A percentile compares a stretch with the other conserved stretches of the same genome.
Evolutionary conservation across 2,113 vertebrate genomes (phyloP).

Genomic region (Hydrochoerus hydrochaeris): DNA sequence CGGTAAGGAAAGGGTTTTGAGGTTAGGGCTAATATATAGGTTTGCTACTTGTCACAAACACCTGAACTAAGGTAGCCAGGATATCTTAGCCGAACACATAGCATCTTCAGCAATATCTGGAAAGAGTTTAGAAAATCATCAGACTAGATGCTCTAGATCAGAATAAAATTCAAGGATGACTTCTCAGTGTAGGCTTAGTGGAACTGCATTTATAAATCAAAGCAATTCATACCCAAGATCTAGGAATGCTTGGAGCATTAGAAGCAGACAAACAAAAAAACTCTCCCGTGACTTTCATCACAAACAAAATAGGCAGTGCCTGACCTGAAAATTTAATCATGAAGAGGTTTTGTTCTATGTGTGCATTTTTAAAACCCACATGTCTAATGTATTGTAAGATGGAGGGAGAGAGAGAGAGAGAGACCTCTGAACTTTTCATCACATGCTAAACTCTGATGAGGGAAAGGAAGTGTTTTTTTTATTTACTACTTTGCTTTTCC

Average conservation of each 20-base stretch:
- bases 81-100: not conserved
- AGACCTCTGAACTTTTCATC: slow-evolving; percentile 81
- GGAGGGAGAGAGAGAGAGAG: not conserved
- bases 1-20: not conserved
- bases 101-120: not conserved
- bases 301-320: slow-evolving; percentile 81
- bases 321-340: slow-evolving; percentile 86
- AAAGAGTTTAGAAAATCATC: not conserved
- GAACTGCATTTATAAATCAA: slow-evolving; percentile 49
- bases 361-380: slow-evolving; percentile 65
- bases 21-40: not conserved
- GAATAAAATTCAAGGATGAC: not conserved
- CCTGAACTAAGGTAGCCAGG: not conserved
- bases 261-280: slow-evolving; percentile 10
- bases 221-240: not conserved
- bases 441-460: slow-evolving; percentile 80
- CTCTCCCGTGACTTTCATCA: slow-evolving; percentile 52
- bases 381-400: slow-evolving; percentile 70
- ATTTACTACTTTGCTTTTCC: slow-evolving; percentile 76
- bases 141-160: not conserved
- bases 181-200: not conserved
- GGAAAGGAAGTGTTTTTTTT: slow-evolving; percentile 75
- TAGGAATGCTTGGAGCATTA: slow-evolving; percentile 62
- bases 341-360: slow-evolving; percentile 41
- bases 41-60: not conserved